Base-by-base conservation (phyloP, 2,888 invertebrate species). In the Dione juno region DNA sequence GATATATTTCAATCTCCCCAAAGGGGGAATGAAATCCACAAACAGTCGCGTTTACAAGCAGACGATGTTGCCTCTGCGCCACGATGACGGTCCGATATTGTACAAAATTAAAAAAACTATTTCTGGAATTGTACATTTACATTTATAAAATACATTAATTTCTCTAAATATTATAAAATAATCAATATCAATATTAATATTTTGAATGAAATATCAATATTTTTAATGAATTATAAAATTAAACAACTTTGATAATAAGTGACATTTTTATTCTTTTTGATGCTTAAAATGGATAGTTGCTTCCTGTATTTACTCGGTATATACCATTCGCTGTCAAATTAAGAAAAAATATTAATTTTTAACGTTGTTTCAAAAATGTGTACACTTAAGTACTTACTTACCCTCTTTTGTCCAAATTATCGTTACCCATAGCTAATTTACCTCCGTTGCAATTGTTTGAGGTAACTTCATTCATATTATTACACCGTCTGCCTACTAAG, bases 231-330 rank as follows among this genome's bases (percentile, higher is more conserved):
- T 28, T 53, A 53, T 53, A 14, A 19, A 14, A 2, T 53, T 6
- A 28, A 53, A 53, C 3, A 28, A 2, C 8, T 21, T 10, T 14
- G 13, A 53, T 28, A 53, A 28, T 6, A 13, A 53, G 7, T 0
- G 13, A 52, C 6, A 21, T 21, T 21, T 28, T 28, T 53, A 21
- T 52, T 52, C 7, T 1, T 21, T 21, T 21, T 53, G 14, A 14
- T 28, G 28, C 13, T 71, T 66, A 74, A 28, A 64, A 74, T 1
- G 71, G 71, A 45, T 71, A 71, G 43, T 43, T 69, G 45, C 71
- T 64, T 40, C 61, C 79, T 45, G 88, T 89, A 72, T 88, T 84
- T 11, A 87, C 82, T 79, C 87, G 79, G 78, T 84, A 89, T 70
- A 88, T 81, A 45, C 88, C 88, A 64, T 80, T 66, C n/a, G 59